phyloP scores from a whole-genome alignment of 2,888 invertebrate genomes.

The Lacanobia wlatinum region DNA sequence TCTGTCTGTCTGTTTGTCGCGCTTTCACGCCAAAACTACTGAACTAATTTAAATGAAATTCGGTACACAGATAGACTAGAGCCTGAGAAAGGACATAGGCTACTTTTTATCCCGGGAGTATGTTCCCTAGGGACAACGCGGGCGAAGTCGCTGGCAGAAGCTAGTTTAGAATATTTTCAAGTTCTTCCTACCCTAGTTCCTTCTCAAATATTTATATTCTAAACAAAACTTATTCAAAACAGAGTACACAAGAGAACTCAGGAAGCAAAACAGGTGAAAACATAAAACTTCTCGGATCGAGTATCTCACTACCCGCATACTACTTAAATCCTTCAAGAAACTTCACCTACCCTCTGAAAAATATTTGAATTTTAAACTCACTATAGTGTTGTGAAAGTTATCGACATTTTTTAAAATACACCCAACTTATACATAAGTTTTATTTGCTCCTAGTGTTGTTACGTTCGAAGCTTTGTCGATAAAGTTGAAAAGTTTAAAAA shows the following conservation, averaged over 20 bases:
- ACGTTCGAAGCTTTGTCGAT: constrained; percentile 64
- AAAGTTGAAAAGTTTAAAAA: constrained; percentile 53
- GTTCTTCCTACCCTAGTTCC: not conserved
- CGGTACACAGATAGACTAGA: too few species aligned
- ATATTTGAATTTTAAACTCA: constrained; percentile 60
- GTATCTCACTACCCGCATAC: constrained; percentile 19
- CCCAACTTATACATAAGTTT: constrained; percentile 58
- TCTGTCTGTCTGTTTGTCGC: too few species aligned
- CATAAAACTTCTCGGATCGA: constrained; percentile 18
- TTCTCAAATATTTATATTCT: not conserved
- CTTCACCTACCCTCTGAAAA: constrained; percentile 47
- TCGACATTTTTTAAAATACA: constrained; percentile 63
- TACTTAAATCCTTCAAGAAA: constrained; percentile 47
- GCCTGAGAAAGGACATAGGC: too few species aligned
- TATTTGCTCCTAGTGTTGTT: constrained; percentile 65
- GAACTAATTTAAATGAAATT: too few species aligned
- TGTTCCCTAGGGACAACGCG: too few species aligned
- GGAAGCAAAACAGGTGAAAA: constrained; percentile 21
- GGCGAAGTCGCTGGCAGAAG: too few species aligned
- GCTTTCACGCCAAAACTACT: too few species aligned
- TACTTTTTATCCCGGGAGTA: too few species aligned
- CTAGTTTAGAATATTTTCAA: too few species aligned
- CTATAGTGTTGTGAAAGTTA: constrained; percentile 58
- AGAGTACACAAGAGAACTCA: not conserved
- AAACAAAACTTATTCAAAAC: not conserved